Evolutionary conservation across 2,888 invertebrate genomes (phyloP).

Genomic region (Gibbula magus): DNA sequence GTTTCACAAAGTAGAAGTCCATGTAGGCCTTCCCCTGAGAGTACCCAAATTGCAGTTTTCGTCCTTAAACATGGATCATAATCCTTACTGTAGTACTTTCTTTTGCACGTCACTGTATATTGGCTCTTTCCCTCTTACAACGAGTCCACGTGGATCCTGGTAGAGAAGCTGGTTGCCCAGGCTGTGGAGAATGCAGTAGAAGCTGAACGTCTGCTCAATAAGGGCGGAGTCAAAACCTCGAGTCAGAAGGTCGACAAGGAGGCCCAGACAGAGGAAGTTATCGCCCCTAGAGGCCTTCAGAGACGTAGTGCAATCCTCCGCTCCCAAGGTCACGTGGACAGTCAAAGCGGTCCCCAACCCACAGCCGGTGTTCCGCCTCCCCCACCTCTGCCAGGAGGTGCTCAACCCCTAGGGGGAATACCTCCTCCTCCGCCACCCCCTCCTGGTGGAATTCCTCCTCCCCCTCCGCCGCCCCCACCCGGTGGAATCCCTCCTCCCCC

Average conservation of each 20-base stretch:
- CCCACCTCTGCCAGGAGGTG: conserved; percentile 33
- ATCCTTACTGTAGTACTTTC: background rate
- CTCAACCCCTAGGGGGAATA: conserved; percentile 36
- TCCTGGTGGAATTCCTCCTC: background rate
- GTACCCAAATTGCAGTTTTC: no score
- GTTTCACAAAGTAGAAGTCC: no score
- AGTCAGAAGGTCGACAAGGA: conserved; percentile 45
- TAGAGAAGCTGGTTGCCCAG: conserved; percentile 59
- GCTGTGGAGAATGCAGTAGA: conserved; percentile 47
- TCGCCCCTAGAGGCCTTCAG: background rate
- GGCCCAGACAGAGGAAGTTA: conserved; percentile 55
- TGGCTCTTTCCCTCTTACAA: conserved; percentile 37
- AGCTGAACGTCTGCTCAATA: conserved; percentile 38
- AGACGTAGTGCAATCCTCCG: background rate
- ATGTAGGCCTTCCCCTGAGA: no score
- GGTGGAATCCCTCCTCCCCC: conserved; percentile 11
- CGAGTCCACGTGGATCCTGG: conserved; percentile 63
- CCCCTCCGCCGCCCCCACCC: conserved; percentile 37
- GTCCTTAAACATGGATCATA: background rate
- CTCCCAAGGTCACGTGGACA: background rate
- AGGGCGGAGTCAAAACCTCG: conserved; percentile 27
- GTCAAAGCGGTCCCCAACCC: background rate
- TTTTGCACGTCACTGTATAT: background rate
- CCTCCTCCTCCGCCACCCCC: conserved; percentile 41
- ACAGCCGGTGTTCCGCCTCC: background rate